Percentiles rank a stretch among this genome's conserved stretches.
Conservation (phyloP, 2,113 vertebrate genomes). For the Alces alces region DNA sequence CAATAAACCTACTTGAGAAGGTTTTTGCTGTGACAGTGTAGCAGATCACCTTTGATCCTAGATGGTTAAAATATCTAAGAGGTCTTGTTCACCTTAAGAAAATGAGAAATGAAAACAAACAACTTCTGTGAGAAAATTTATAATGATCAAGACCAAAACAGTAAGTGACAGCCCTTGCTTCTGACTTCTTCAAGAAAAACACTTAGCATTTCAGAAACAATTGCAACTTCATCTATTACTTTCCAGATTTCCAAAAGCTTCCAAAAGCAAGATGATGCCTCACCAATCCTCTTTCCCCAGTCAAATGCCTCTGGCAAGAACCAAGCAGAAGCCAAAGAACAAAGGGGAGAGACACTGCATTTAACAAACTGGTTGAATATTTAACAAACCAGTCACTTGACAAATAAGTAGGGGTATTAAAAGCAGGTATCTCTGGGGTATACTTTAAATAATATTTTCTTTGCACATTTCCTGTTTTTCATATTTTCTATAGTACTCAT, state of each 20-base stretch:
- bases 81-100: background rate
- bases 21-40: background rate
- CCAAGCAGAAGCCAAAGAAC: background rate
- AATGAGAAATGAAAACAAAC: background rate
- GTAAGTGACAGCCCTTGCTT: background rate
- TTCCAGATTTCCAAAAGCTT: background rate
- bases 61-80: background rate
- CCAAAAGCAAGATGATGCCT: background rate
- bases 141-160: background rate
- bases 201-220: background rate
- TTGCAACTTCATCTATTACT: background rate
- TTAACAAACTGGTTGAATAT: background rate
- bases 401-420: background rate
- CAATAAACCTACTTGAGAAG: background rate
- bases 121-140: background rate
- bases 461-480: background rate
- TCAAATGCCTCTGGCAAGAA: background rate
- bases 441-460: background rate
- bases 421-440: background rate
- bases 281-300: background rate
- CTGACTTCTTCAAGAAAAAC: background rate
- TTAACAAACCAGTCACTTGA: background rate
- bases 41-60: background rate
- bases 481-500: background rate
- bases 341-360: background rate